A percentile compares a stretch with the other conserved stretches of the same genome.
These are phyloP conservation scores for Platycheirus albimanus DNA, from an alignment of 2,888 invertebrate genomes.

Conservation along the genomic window DNA sequence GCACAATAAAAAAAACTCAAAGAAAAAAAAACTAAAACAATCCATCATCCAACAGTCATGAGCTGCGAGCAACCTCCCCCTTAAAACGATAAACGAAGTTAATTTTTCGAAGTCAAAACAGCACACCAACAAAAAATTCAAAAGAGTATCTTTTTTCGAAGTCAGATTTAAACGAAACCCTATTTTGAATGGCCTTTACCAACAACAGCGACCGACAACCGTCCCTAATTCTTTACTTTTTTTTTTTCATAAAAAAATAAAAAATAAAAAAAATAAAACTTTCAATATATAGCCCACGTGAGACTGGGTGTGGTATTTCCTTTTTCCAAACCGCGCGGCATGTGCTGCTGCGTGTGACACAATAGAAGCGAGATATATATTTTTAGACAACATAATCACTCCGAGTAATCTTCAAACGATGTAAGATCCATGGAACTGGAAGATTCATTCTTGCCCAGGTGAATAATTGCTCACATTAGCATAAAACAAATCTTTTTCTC, in stretches of 20 bases:
- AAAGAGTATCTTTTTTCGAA: not conserved
- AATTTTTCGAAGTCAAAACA: slow-evolving; percentile 23
- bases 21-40: slow-evolving; percentile 44
- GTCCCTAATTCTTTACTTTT: slow-evolving; percentile 2
- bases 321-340: not conserved
- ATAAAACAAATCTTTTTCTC: slow-evolving; percentile 59
- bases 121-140: slow-evolving; percentile 11
- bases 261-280: slow-evolving; percentile 4
- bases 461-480: slow-evolving; percentile 67
- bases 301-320: slow-evolving; percentile 68
- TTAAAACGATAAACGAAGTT: slow-evolving; percentile 21
- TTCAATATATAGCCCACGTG: slow-evolving; percentile 56
- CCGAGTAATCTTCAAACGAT: slow-evolving; percentile 36
- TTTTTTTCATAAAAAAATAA: not conserved
- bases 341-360: slow-evolving; percentile 41
- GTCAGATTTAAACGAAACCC: not conserved
- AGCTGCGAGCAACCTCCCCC: not conserved
- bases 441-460: slow-evolving; percentile 44
- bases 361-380: slow-evolving; percentile 33
- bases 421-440: slow-evolving; percentile 46
- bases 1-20: slow-evolving; percentile 8
- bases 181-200: not conserved
- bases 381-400: slow-evolving; percentile 56
- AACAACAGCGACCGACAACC: not conserved
- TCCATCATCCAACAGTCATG: slow-evolving; percentile 60